Conservation (phyloP, 2,113 vertebrate species). For the Hippopotamus amphibius region DNA sequence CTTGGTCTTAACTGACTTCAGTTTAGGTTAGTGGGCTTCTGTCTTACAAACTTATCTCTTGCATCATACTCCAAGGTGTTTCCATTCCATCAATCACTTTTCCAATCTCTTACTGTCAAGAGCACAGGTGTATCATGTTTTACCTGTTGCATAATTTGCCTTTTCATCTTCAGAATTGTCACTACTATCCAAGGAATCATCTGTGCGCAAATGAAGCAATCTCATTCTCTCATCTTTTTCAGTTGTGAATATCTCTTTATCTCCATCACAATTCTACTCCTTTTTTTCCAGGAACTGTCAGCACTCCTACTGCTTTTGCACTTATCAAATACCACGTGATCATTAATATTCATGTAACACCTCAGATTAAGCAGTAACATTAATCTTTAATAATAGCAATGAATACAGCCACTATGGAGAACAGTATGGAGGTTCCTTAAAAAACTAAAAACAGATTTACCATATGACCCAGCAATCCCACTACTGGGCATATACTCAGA, state of each 20-base stretch:
- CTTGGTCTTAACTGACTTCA: not conserved
- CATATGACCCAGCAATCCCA: too few relatives aligned
- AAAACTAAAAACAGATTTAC: too few relatives aligned
- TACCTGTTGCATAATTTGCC: conserved; percentile 5
- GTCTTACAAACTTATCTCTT: conserved; percentile 19
- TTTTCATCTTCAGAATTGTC: conserved; percentile 30
- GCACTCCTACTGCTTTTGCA: not conserved
- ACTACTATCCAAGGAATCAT: not conserved
- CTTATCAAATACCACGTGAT: not conserved
- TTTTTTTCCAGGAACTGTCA: not conserved
- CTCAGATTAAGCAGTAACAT: not conserved
- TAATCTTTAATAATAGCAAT: not conserved
- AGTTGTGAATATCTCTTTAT: not conserved
- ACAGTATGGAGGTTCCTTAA: too few relatives aligned
- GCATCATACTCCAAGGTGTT: not conserved
- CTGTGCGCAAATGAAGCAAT: not conserved
- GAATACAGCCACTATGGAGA: too few relatives aligned
- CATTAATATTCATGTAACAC: not conserved
- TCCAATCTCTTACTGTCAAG: conserved; percentile 31
- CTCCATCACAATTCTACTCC: not conserved
- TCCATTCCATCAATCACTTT: not conserved
- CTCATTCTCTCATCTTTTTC: conserved; percentile 14
- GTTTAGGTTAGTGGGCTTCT: not conserved
- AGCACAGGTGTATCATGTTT: not conserved
- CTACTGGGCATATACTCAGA: too few relatives aligned